A percentile compares a stretch with the other conserved stretches of the same genome.
phyloP scores from a whole-genome alignment of 2,113 vertebrate genomes.

The Pteropus alecto region DNA sequence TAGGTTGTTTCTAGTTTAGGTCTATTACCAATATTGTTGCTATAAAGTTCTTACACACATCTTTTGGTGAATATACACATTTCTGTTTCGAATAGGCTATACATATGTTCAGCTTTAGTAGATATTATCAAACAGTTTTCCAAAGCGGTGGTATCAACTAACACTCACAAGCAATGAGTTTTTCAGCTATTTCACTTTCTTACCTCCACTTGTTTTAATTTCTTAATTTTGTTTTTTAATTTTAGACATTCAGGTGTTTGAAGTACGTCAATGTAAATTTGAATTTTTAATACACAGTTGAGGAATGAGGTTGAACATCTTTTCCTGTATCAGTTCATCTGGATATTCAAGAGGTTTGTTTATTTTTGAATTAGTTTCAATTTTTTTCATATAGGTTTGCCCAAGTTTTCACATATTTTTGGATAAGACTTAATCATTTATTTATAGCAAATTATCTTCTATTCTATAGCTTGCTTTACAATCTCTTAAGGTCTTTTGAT shows the following conservation, averaged over 20 bases:
- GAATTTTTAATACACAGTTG: neutral
- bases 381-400: neutral
- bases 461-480: neutral
- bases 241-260: neutral
- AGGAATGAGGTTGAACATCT: neutral
- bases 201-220: neutral
- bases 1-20: neutral
- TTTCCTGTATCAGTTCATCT: neutral
- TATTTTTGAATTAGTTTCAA: neutral
- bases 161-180: neutral
- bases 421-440: neutral
- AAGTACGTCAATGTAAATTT: neutral
- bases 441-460: neutral
- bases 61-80: neutral
- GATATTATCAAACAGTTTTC: neutral
- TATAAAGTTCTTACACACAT: neutral
- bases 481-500: neutral
- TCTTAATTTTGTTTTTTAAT: neutral
- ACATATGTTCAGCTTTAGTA: neutral
- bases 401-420: neutral
- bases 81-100: neutral
- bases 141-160: neutral
- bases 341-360: neutral
- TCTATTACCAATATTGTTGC: neutral
- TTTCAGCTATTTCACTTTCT: neutral